Percentiles rank a stretch among this genome's conserved stretches.
Evolutionary conservation across 2,888 invertebrate species (phyloP).

Genomic region (Lepidocyrtoides sp.): DNA sequence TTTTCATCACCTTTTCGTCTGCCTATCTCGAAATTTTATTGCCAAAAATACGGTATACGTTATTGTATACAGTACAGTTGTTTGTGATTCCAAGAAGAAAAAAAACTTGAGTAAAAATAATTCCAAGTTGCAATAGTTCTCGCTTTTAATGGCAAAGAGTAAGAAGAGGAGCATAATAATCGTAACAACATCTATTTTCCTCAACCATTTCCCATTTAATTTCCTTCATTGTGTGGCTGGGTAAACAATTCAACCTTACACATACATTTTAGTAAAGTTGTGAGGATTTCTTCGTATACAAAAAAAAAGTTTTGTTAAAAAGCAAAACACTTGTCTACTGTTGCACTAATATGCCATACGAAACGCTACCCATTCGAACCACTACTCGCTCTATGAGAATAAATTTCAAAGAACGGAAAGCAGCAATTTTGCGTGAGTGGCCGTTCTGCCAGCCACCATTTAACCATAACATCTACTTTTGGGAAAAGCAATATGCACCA

Average conservation of each 20-base stretch:
- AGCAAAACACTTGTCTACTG: slow-evolving; percentile 33
- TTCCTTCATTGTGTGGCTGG: slow-evolving; percentile 32
- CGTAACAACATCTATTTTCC: slow-evolving; percentile 27
- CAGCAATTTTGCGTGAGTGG: slow-evolving; percentile 56
- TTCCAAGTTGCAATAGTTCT: slow-evolving; percentile 61
- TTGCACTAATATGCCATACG: background rate
- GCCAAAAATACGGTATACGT: background rate
- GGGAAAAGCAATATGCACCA: background rate
- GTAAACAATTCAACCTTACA: slow-evolving; percentile 16
- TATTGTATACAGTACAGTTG: background rate
- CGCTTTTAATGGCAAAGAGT: slow-evolving; percentile 41
- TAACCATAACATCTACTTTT: background rate
- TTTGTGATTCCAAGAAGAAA: background rate
- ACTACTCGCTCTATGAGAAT: background rate
- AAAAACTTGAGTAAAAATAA: slow-evolving; percentile 49
- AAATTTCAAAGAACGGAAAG: slow-evolving; percentile 55
- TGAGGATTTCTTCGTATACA: background rate
- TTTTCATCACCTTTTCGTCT: no score
- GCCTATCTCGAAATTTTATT: no score
- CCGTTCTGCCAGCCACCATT: background rate
- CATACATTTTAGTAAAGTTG: background rate
- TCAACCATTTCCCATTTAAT: slow-evolving; percentile 16
- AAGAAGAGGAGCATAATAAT: background rate
- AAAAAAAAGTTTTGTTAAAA: background rate
- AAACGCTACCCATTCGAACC: background rate